phyloP scores from a whole-genome alignment of 2,797 vertebrate species.

The Halcyon badia region DNA sequence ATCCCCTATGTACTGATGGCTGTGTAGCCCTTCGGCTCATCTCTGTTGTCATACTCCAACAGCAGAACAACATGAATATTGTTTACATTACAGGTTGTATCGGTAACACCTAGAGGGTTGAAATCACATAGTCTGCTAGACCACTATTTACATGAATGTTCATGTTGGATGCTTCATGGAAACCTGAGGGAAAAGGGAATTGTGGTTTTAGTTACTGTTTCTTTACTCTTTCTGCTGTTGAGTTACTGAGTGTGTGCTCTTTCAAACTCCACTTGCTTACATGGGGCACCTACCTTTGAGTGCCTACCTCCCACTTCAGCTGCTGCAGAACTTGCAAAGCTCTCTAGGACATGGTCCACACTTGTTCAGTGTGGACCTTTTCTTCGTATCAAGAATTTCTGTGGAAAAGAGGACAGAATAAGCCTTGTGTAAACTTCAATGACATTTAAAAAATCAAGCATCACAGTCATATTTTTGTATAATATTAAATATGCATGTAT shows the following conservation, averaged over 20 bases:
- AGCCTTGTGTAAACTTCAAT: not conserved
- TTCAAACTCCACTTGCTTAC: not conserved
- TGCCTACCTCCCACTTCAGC: not conserved
- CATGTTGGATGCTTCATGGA: rapidly evolving
- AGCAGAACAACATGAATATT: not conserved
- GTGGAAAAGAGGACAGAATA: constrained; percentile 14
- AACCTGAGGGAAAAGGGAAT: not conserved
- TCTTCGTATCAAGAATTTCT: not conserved
- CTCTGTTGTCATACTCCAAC: not conserved
- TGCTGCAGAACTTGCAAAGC: not conserved
- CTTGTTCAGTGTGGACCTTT: not conserved
- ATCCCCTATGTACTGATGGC: not conserved
- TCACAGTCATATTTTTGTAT: constrained; percentile 20
- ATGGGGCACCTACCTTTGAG: not conserved
- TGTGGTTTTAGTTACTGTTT: not conserved
- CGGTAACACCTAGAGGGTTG: not conserved
- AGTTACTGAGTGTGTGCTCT: not conserved
- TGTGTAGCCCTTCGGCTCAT: not conserved
- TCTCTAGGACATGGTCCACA: not conserved
- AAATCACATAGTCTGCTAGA: not conserved
- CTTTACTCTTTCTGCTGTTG: not conserved
- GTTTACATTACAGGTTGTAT: not conserved
- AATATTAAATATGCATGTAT: constrained; percentile 42
- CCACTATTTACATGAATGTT: not conserved
- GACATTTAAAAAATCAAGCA: constrained; percentile 30